These are phyloP conservation scores for Adrianichthys oophorus DNA, from an alignment of 2,797 vertebrate species.

Conservation along the genomic window DNA sequence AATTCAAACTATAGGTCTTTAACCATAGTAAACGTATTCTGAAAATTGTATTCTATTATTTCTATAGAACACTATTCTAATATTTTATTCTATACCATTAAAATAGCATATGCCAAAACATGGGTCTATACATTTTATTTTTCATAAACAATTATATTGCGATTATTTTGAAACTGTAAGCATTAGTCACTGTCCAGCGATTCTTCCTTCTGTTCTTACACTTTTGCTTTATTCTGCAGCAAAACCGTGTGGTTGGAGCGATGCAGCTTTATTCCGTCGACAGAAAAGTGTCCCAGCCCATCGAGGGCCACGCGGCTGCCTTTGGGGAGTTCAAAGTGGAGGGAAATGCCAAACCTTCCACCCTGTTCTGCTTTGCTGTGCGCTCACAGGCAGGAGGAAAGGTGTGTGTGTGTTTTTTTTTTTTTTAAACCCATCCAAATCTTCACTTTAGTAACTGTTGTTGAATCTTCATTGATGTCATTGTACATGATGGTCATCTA, in stretches of 20 bases:
- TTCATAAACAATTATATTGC: too few relatives aligned
- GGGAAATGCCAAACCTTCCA: slow-evolving; percentile 86
- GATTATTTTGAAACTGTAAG: too few relatives aligned
- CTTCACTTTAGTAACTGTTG: neutral
- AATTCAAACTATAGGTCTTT: too few relatives aligned
- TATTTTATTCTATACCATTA: too few relatives aligned
- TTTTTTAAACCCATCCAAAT: slow-evolving; percentile 6
- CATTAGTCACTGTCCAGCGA: neutral
- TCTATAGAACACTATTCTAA: too few relatives aligned
- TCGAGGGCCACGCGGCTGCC: slow-evolving; percentile 92
- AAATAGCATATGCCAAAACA: too few relatives aligned
- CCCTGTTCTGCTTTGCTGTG: slow-evolving; percentile 93
- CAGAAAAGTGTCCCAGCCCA: slow-evolving; percentile 92
- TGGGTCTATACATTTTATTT: too few relatives aligned
- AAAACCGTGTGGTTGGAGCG: slow-evolving; percentile 93
- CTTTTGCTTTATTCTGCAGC: slow-evolving; percentile 68
- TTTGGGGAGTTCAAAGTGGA: slow-evolving; percentile 93
- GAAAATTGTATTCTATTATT: too few relatives aligned
- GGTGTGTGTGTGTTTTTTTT: slow-evolving; percentile 75
- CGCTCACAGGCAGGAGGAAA: slow-evolving; percentile 89
- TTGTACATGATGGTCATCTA: too few relatives aligned
- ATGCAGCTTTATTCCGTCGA: slow-evolving; percentile 95
- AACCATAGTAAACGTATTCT: too few relatives aligned
- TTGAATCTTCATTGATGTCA: too few relatives aligned
- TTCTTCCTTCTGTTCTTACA: neutral